Evolutionary conservation across 2,888 invertebrate genomes (phyloP), one percentile per base, ranked within the genome.

Genomic region (Eupithecia dodoneata): DNA sequence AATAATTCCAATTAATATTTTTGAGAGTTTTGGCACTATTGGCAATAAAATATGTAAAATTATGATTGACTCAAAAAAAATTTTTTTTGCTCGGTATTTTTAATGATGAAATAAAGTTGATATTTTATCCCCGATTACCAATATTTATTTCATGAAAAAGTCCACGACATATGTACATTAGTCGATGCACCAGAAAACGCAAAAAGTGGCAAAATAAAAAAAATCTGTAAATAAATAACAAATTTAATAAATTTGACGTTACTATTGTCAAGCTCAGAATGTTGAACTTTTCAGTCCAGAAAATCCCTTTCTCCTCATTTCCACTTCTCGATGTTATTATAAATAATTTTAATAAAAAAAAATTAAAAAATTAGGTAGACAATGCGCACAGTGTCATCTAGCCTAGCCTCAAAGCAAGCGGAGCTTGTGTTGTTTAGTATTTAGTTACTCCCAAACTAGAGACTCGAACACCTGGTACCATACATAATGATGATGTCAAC

Each of bases 401-500:
- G 15, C 5, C 52, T 52, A 52, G 15, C 5, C 15, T 5, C 1
- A 52, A 55, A 55, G 3, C 9, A 10, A 18, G 10, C 18, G 9
- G 59, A 59, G 59, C 3, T 18, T 30, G 9, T 59, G 10, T 7
- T n/a, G 7, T 10, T 18, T 0, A 18, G 9, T 59, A 18, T 18
- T 3, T 0, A 13, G 0, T 7, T 55, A 55, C 55, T 55, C n/a
- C 55, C 10, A 18, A 63, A 18, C 66, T 45, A 10, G 42, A 69
- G n/a, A 45, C 7, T 70, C 5, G 47, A 70, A 49, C 70, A 70
- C 70, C 70, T 70, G 70, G 47, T 9, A 47, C 63, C 30, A 63
- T 30, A 13, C 44, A 18, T 65, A 49, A 73, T 44, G 65, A 70
- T 76, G 73, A 71, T 74, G 49, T 69, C 72, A 75, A 73, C 71